phyloP scores from a whole-genome alignment of 2,888 invertebrate species.

The Lordiphosa andalusiaca region DNA sequence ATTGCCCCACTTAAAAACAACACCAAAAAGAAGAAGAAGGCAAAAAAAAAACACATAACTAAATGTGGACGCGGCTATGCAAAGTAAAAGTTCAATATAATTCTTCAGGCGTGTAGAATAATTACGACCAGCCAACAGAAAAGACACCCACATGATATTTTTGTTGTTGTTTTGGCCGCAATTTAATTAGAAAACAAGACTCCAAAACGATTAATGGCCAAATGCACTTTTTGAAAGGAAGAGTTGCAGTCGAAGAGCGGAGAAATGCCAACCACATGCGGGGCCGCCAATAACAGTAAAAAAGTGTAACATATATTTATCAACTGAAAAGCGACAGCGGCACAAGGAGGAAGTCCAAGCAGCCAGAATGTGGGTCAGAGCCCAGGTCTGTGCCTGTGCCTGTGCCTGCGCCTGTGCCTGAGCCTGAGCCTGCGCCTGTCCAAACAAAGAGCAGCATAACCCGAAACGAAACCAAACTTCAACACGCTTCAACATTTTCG shows the following conservation, averaged over 20 bases:
- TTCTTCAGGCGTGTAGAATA: constrained; percentile 47
- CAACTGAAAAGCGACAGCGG: constrained; percentile 66
- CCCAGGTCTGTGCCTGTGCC: constrained; percentile 21
- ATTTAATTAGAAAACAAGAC: constrained; percentile 69
- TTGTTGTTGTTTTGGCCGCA: constrained; percentile 39
- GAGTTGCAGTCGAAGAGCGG: constrained; percentile 46
- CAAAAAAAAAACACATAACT: constrained; percentile 6
- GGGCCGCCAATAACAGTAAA: constrained; percentile 71
- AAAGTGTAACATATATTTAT: constrained; percentile 74
- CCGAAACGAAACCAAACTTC: constrained; percentile 50
- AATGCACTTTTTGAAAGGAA: constrained; percentile 67
- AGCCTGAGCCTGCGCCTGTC: constrained; percentile 23
- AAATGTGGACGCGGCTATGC: constrained; percentile 31
- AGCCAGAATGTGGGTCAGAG: constrained; percentile 30
- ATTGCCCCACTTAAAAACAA: constrained; percentile 30
- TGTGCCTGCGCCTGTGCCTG: constrained; percentile 22
- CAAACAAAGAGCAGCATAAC: constrained; percentile 35
- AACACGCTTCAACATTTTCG: constrained; percentile 72
- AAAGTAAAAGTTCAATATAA: constrained; percentile 61
- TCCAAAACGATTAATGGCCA: constrained; percentile 63
- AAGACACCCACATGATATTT: constrained; percentile 60
- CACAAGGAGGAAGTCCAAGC: constrained; percentile 13
- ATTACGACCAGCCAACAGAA: constrained; percentile 28
- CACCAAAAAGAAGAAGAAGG: too few species aligned
- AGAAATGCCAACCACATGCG: constrained; percentile 70